These are phyloP conservation scores for Okamejei kenojei DNA, from an alignment of 2,797 vertebrate species.

Conservation along the genomic window DNA sequence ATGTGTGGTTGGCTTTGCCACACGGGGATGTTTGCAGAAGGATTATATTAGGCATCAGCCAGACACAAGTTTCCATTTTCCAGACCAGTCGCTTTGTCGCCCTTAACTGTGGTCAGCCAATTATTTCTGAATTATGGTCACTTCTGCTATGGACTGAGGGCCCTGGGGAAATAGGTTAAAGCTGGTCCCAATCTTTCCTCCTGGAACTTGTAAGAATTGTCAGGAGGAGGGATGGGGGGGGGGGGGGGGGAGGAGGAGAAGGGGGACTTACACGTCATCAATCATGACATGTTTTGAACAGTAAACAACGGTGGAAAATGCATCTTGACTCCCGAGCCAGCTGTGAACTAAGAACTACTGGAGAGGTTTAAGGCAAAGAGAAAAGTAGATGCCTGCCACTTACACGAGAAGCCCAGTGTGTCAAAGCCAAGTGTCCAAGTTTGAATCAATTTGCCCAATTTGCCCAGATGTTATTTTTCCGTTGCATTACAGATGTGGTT, in stretches of 20 bases:
- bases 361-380: background rate
- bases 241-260: background rate
- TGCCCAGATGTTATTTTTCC: background rate
- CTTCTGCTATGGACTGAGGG: background rate
- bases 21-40: background rate
- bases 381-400: background rate
- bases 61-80: slow-evolving; percentile 15
- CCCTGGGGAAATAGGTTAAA: background rate
- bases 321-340: background rate
- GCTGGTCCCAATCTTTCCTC: background rate
- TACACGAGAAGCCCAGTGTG: too few relatives aligned
- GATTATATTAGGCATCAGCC: background rate
- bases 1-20: background rate
- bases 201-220: background rate
- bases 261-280: background rate
- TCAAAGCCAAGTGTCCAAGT: background rate
- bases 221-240: too few relatives aligned
- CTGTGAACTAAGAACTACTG: background rate
- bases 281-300: background rate
- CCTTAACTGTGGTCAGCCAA: background rate
- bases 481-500: background rate
- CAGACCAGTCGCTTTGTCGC: background rate
- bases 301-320: too few relatives aligned
- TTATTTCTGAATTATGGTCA: slow-evolving; percentile 33
- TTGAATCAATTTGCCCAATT: background rate